A percentile compares a stretch with the other conserved stretches of the same genome.
phyloP scores from a whole-genome alignment of 2,888 invertebrate species.

The Tetranychus piercei region DNA sequence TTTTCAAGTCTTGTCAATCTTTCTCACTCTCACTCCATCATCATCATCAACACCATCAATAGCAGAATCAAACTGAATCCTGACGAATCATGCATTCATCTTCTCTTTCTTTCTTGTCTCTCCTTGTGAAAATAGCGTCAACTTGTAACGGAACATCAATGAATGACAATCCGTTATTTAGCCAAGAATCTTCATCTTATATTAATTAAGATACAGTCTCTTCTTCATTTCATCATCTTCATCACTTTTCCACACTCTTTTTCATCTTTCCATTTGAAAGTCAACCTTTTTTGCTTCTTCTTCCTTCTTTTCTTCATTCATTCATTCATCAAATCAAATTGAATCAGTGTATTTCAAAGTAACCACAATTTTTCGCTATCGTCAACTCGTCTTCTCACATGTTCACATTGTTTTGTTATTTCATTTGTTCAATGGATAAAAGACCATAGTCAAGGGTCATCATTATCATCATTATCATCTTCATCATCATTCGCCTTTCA shows the following conservation, averaged over 20 bases:
- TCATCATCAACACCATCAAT: not conserved
- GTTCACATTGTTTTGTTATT: too few relatives aligned
- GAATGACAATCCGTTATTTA: not conserved
- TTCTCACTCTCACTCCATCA: conserved; percentile 6
- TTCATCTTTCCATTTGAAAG: too few relatives aligned
- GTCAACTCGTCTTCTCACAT: too few relatives aligned
- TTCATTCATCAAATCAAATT: too few relatives aligned
- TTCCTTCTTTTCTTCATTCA: not conserved
- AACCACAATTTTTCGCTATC: too few relatives aligned
- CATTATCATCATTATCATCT: not conserved
- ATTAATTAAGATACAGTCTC: not conserved
- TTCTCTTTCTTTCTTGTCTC: not conserved
- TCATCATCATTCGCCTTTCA: not conserved
- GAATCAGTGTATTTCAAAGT: too few relatives aligned
- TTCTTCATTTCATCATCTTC: too few relatives aligned
- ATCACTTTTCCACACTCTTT: too few relatives aligned
- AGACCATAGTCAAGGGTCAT: not conserved
- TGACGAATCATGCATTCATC: not conserved
- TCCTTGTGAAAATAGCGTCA: not conserved
- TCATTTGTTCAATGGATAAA: too few relatives aligned
- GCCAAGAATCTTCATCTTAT: not conserved
- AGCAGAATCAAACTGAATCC: not conserved
- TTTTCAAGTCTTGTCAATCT: not conserved
- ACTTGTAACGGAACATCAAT: not conserved
- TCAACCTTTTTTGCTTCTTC: not conserved